Conservation (phyloP, 2,113 vertebrate species). For the Antidorcas marsupialis region DNA sequence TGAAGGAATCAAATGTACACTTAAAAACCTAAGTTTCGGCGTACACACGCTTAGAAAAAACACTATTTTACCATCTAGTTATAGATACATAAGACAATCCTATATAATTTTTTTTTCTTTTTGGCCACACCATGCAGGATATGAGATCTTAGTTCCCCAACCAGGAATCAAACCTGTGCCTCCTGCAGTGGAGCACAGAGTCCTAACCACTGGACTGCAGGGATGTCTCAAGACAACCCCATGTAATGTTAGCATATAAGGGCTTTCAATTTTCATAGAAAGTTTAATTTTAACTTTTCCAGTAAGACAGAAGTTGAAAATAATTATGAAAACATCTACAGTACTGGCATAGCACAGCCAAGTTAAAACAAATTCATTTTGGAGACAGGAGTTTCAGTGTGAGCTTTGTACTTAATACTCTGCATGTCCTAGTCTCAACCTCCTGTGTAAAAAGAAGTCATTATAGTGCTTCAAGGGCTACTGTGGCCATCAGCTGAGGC, state of each 20-base stretch:
- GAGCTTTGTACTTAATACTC: background rate
- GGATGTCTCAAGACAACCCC: background rate
- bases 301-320: background rate
- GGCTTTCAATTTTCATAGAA: constrained; percentile 24
- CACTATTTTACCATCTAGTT: background rate
- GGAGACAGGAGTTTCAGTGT: background rate
- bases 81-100: background rate
- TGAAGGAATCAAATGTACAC: background rate
- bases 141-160: background rate
- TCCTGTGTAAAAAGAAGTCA: background rate
- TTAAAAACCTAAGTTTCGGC: background rate
- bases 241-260: background rate
- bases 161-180: background rate
- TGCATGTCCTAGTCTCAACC: background rate
- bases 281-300: constrained; percentile 9
- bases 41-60: constrained; percentile 9
- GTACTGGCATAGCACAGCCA: background rate
- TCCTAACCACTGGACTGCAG: background rate
- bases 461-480: background rate
- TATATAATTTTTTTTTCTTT: background rate
- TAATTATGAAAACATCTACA: constrained; percentile 19
- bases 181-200: background rate
- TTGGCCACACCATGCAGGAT: background rate
- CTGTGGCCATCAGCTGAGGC: background rate
- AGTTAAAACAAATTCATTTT: background rate